phyloP scores from a whole-genome alignment of 1,140 invertebrate genomes.

The Ooceraea biroi region DNA sequence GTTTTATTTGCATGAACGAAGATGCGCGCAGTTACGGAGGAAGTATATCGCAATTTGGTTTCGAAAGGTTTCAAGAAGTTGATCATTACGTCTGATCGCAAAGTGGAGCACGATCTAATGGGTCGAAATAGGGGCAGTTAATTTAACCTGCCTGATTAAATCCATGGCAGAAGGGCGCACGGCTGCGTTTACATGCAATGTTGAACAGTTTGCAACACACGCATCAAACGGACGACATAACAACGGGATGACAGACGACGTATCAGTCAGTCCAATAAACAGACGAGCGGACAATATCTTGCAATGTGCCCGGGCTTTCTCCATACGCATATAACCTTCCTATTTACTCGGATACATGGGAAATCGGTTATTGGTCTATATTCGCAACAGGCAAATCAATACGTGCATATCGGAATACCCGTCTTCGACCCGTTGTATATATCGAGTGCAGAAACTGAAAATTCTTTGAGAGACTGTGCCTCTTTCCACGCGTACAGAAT shows the following conservation, averaged over 20 bases:
- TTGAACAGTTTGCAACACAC: conserved; percentile 46
- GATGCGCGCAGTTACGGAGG: too few species aligned
- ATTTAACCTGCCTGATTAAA: conserved; percentile 49
- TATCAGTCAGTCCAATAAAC: conserved; percentile 62
- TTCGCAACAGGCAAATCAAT: conserved; percentile 58
- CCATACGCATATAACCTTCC: conserved; percentile 58
- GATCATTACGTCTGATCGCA: neutral
- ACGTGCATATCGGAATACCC: conserved; percentile 39
- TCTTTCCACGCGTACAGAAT: too few species aligned
- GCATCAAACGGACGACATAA: conserved; percentile 52
- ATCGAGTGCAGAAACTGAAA: neutral
- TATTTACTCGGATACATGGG: conserved; percentile 51
- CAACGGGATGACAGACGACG: conserved; percentile 45
- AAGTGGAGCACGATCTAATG: neutral
- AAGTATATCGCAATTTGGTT: neutral
- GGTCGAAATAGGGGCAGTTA: conserved; percentile 3
- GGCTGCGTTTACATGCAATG: conserved; percentile 33
- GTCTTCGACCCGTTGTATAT: conserved; percentile 12
- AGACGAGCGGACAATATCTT: conserved; percentile 57
- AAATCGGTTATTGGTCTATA: conserved; percentile 47
- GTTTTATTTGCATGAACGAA: too few species aligned
- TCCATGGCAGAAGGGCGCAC: neutral
- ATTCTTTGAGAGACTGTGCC: conserved; percentile 1
- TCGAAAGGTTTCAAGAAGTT: too few species aligned
- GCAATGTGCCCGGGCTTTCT: conserved; percentile 43